Evolutionary conservation across 2,888 invertebrate genomes (phyloP).

Genomic region (Melinopterus prodromus): DNA sequence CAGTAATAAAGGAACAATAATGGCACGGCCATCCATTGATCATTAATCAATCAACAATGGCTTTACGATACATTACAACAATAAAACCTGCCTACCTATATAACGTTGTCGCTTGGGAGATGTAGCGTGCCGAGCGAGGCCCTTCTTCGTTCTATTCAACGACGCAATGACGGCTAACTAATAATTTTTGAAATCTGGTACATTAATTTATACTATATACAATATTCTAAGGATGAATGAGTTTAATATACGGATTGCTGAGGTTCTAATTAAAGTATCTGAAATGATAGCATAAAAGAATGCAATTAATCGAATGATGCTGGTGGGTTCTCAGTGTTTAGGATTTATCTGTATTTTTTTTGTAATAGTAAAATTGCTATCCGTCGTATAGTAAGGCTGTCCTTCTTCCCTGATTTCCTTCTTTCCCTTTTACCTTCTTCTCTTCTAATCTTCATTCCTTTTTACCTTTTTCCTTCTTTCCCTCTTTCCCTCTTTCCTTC

Average conservation of each 20-base stretch:
- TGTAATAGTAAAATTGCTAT: no score
- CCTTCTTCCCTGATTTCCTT: no score
- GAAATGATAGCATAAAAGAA: no score
- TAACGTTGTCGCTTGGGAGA: neutral
- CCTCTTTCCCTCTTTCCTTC: no score
- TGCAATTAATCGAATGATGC: no score
- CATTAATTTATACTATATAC: neutral
- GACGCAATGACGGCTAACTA: neutral
- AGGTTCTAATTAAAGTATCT: neutral
- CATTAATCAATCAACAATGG: constrained; percentile 40
- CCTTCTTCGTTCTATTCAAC: neutral
- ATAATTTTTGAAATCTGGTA: neutral
- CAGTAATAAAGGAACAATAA: constrained; percentile 38
- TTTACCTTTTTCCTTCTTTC: no score
- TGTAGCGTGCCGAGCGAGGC: neutral
- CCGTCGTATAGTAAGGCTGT: no score
- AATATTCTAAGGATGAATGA: neutral
- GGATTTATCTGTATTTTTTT: no score
- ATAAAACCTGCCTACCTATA: constrained; percentile 33
- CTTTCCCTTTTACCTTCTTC: no score
- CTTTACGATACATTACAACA: constrained; percentile 34
- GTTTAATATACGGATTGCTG: neutral
- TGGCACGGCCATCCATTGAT: constrained; percentile 37
- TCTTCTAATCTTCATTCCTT: no score
- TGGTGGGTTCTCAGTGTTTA: no score